Conservation (phyloP, 2,797 vertebrate species). For the Channallabes apus region DNA sequence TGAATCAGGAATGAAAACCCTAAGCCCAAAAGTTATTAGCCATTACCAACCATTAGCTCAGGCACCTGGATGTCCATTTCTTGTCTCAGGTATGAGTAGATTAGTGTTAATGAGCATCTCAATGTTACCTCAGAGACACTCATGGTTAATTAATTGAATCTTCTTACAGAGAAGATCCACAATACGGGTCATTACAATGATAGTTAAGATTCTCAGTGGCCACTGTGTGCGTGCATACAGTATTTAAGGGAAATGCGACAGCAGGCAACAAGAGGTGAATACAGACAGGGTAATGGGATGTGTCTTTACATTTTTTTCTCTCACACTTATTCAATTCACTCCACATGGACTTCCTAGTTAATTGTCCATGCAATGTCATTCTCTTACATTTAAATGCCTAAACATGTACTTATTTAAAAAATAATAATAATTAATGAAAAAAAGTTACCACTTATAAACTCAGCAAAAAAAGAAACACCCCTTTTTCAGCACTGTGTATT, state of each 20-base stretch:
- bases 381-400: background rate
- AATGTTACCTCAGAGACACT: background rate
- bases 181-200: slow-evolving; percentile 19
- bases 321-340: background rate
- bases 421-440: too few species aligned
- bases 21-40: background rate
- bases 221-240: background rate
- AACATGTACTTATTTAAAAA: too few species aligned
- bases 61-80: background rate
- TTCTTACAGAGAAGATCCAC: background rate
- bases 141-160: background rate
- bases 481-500: too few species aligned
- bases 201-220: slow-evolving; percentile 10
- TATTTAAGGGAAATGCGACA: background rate
- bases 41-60: background rate
- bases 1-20: background rate
- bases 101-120: background rate
- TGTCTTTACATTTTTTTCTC: slow-evolving; percentile 26
- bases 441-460: background rate
- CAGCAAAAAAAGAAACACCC: too few species aligned
- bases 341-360: background rate
- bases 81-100: background rate
- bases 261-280: background rate
- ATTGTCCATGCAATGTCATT: background rate
- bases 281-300: slow-evolving; percentile 31